Conservation (phyloP, 2,113 vertebrate genomes). For the Cyanoliseus patagonus region DNA sequence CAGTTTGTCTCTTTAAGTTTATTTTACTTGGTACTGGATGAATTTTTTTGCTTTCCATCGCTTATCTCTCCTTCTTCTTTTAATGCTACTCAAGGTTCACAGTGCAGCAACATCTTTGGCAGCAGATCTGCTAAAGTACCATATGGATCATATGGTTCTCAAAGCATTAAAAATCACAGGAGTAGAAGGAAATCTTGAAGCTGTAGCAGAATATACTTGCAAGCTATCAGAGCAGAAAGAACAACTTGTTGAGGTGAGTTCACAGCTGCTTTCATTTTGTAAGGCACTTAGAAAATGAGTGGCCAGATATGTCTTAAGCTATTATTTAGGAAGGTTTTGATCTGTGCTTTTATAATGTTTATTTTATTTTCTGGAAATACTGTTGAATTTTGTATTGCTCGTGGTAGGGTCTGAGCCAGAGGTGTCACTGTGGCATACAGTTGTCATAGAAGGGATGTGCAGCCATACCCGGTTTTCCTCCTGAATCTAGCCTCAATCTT, state of each 20-base stretch:
- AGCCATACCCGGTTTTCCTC: neutral
- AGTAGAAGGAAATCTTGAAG: slow-evolving; percentile 92
- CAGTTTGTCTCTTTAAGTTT: neutral
- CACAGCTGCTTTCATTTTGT: neutral
- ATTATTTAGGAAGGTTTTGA: neutral
- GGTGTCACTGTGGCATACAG: neutral
- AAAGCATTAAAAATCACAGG: slow-evolving; percentile 89
- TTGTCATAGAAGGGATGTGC: neutral
- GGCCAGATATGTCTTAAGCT: neutral
- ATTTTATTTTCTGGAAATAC: neutral
- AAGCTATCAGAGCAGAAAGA: slow-evolving; percentile 96
- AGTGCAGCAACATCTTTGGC: slow-evolving; percentile 85
- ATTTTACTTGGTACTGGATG: neutral
- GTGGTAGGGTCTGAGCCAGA: neutral
- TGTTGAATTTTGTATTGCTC: neutral
- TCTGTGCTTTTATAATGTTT: neutral
- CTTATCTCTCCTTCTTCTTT: neutral
- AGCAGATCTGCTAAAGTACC: slow-evolving; percentile 87
- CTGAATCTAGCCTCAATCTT: neutral
- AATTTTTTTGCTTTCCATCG: neutral
- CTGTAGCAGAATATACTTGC: slow-evolving; percentile 87
- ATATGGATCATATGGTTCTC: slow-evolving; percentile 87
- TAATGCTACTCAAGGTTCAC: slow-evolving; percentile 82
- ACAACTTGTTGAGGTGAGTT: slow-evolving; percentile 91
- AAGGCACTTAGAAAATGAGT: neutral